Base-by-base conservation (phyloP, 2,113 vertebrate genomes). In the Australoheros scitulus region DNA sequence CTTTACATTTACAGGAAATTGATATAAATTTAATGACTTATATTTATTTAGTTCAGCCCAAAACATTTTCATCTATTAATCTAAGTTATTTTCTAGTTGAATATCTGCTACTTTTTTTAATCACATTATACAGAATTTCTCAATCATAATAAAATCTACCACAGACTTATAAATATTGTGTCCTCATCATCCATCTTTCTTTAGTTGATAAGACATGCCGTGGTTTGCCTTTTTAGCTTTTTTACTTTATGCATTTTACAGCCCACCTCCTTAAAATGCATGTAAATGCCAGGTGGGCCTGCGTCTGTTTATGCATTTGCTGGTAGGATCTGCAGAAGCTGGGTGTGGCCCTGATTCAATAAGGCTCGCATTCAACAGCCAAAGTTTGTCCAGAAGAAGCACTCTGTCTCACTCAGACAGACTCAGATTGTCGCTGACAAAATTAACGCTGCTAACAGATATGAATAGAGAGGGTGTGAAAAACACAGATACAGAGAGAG, bases 381-480 rank as follows among this genome's bases (percentile, higher is more conserved):
- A 2, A 79, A 79, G 84, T 82, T 75, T 38, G 76, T 79, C 65
- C 61, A 77, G 80, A 77, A 83, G 59, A 59, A 58, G 43, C 79
- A 1, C 70, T 57, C 77, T 84, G 65, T 81, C 81, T 75, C 79
- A 13, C 56, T 77, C 52, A 26, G 72, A 47, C 91, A 91, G 83
- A 83, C 61, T 91, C 70, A 68, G 84, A 92, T 81, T 92, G 93
- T 92, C 29, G 74, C 78, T 78, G 90, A 85, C 83, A 83, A 83
- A 85, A 92, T 89, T 36, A 85, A 82, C 70, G 3, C 87, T 29
- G 83, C 59, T 38, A 50, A 77, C 61, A 89, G 86, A 94, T 83
- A 88, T 91, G 89, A 91, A 92, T 87, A 82, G 88, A 84, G 84
- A 85, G 85, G 64, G 84, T 80, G 88, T 79, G 82, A 81, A 70